A percentile compares a stretch with the other conserved stretches of the same genome.
These are phyloP conservation scores for Grammomys surdaster DNA, from an alignment of 2,113 vertebrate species.

Conservation along the genomic window DNA sequence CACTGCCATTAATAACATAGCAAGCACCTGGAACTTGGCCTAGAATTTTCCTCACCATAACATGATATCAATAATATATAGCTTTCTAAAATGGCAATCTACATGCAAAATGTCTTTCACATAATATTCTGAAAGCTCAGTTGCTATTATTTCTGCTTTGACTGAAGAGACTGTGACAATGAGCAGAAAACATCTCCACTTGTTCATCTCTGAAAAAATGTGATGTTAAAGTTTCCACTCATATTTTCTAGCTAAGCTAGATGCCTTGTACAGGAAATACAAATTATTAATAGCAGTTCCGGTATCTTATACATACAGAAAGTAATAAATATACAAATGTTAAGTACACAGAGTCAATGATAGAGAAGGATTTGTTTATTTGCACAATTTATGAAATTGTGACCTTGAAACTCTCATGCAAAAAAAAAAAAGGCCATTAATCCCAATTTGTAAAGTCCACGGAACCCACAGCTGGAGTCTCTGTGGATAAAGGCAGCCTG, in stretches of 20 bases:
- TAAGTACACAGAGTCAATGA: conserved; percentile 57
- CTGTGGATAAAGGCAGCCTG: conserved; percentile 34
- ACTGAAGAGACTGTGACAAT: background rate
- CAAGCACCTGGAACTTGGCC: background rate
- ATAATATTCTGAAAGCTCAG: conserved; percentile 4
- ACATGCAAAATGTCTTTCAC: conserved; percentile 23
- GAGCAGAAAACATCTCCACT: conserved; percentile 45
- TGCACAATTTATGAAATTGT: conserved; percentile 67
- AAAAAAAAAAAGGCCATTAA: conserved; percentile 68
- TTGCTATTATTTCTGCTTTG: conserved; percentile 11
- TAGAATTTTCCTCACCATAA: background rate
- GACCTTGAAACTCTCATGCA: conserved; percentile 69
- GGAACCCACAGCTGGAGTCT: conserved; percentile 42
- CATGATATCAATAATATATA: background rate
- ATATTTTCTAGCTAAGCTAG: conserved; percentile 51
- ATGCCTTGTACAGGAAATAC: conserved; percentile 29
- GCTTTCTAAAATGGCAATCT: conserved; percentile 5
- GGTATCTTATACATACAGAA: conserved; percentile 57
- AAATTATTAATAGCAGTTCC: conserved; percentile 67
- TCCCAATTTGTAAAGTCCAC: conserved; percentile 73
- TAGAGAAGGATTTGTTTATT: conserved; percentile 72
- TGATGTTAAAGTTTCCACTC: conserved; percentile 22
- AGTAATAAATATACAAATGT: conserved; percentile 68
- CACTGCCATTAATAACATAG: background rate
- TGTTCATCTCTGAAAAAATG: conserved; percentile 50